These are phyloP conservation scores for Chrysina gloriosa DNA, from an alignment of 2,888 invertebrate species.

Conservation along the genomic window DNA sequence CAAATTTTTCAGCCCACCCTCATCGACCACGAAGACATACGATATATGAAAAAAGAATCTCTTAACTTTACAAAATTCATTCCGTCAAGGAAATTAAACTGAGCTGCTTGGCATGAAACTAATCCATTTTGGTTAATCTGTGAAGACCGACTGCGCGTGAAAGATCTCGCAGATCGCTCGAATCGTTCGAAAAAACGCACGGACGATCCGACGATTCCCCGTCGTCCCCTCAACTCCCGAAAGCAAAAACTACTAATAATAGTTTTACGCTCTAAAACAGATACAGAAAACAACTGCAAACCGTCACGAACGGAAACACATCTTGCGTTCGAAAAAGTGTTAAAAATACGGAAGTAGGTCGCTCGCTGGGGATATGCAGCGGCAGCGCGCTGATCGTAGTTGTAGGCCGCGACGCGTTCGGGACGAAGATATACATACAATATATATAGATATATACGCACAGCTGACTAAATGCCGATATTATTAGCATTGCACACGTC, in stretches of 20 bases:
- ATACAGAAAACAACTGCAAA: conserved; percentile 37
- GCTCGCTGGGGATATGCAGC: conserved; percentile 51
- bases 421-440: too few species aligned
- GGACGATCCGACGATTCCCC: background rate
- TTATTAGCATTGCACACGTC: conserved; percentile 48
- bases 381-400: conserved; percentile 46
- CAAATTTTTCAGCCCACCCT: too few species aligned
- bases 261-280: conserved; percentile 32
- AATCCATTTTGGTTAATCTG: too few species aligned
- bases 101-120: too few species aligned
- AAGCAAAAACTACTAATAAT: conserved; percentile 28
- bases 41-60: too few species aligned
- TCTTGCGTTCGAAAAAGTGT: conserved; percentile 52
- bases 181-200: background rate
- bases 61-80: too few species aligned
- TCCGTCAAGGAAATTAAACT: too few species aligned
- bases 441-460: conserved; percentile 44
- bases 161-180: too few species aligned
- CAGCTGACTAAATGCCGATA: conserved; percentile 52
- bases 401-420: conserved; percentile 50
- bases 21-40: too few species aligned
- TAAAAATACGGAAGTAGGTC: conserved; percentile 61
- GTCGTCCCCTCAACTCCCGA: background rate
- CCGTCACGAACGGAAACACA: conserved; percentile 53
- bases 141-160: too few species aligned